Base-by-base conservation (phyloP, 2,113 vertebrate genomes). In the Euleptes europaea region DNA sequence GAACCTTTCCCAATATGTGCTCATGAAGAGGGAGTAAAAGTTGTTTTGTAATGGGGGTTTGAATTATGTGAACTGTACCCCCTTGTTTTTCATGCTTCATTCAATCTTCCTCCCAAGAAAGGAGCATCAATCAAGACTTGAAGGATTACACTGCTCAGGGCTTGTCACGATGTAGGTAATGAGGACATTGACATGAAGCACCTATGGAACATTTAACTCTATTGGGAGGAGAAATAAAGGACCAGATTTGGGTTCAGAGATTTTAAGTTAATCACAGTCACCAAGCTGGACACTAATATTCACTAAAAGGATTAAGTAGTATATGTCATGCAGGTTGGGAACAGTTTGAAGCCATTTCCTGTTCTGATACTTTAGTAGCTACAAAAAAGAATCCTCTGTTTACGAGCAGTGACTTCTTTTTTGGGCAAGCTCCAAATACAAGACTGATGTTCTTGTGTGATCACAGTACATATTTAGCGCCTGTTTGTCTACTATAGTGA, bases 81-180 rank as follows among this genome's bases (percentile, higher is more conserved):
- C 57, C n/a, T 33, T 63, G 4, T 60, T 54, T 21, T 63, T 44
- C 75, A 78, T 78, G 66, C 49, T 85, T 85, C 51, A 65, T 63
- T 85, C 51, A 72, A n/a, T 47, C 67, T 79, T 72, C 40, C 17
- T 79, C 42, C 23, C 33, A 80, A 85, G 77, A 33, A 75, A 65
- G 40, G 40, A 47, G 51, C 40, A 79, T 83, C 72, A 75, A 19
- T 75, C 13, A 12, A 85, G 38, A 35, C 57, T 28, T 85, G 66
- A 79, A 79, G 67, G 66, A 78, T 28, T 78, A 26, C 26, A 79
- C 31, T 60, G 31, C 28, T 78, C 42, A 28, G 38, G 28, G 31
- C 49, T 78, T 84, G 83, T 78, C 44, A 78, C 19, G 2, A 38
- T 42, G 35, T 78, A 23, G 7, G 31, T 78, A 85, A 71, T 60